phyloP scores from a whole-genome alignment of 2,888 invertebrate species.

The Timema cristinae region DNA sequence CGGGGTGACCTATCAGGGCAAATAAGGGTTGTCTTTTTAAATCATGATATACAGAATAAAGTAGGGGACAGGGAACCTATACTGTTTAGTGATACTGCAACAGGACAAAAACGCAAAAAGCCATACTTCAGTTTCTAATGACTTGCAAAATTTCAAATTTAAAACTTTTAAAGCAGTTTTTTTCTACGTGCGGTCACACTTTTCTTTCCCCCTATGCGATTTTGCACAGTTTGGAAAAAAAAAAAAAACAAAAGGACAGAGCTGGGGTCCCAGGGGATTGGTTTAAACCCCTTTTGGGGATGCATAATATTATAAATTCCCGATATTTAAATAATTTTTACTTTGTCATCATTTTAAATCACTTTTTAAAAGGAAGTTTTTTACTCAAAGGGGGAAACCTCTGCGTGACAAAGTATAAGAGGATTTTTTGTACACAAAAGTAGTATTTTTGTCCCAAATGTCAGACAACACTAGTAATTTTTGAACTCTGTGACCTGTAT shows the following conservation, averaged over 20 bases:
- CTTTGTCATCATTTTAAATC: background rate
- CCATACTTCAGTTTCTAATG: background rate
- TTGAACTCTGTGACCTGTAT: too few species aligned
- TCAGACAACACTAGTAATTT: background rate
- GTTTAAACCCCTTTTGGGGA: too few species aligned
- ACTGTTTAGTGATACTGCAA: background rate
- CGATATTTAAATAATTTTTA: background rate
- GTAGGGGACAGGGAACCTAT: background rate
- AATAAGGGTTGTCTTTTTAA: constrained; percentile 2
- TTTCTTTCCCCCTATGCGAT: background rate
- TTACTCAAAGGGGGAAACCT: constrained; percentile 1
- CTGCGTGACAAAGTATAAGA: background rate
- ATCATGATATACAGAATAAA: constrained; percentile 1
- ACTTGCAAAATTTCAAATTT: background rate
- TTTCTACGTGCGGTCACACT: background rate
- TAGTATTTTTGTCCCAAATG: background rate
- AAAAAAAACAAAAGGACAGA: too few species aligned
- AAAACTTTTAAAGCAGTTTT: background rate
- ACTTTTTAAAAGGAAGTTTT: background rate
- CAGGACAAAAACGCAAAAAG: constrained; percentile 1
- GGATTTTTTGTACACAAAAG: background rate
- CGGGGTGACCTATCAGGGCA: background rate
- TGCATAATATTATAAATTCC: background rate
- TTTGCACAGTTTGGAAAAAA: background rate
- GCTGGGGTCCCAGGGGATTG: too few species aligned